Base-by-base conservation (phyloP, 2,797 vertebrate species). In the Micromesistius poutassou region DNA sequence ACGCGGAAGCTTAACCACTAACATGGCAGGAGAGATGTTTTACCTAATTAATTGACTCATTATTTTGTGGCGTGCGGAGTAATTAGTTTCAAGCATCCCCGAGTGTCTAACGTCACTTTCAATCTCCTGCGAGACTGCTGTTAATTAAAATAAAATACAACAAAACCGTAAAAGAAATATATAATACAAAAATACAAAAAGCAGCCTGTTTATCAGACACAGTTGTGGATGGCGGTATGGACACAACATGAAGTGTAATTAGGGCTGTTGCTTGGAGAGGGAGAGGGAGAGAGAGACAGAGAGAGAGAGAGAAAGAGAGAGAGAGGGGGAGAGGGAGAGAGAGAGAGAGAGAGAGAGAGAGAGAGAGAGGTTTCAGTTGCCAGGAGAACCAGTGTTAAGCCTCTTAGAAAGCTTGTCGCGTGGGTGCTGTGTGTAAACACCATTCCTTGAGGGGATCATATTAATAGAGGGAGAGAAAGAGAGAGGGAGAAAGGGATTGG, bases 201-300 rank as follows among this genome's bases (percentile, higher is more conserved):
- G n/a, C n/a, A n/a, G n/a, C 75, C 31, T 86, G 82, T 90, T 92
- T 86, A 89, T 84, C 76, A 78, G 84, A 78, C 38, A 74, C 75
- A 4, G 46, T 33, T 3, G 75, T 72, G 82, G 76, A 84, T 81
- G 80, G 74, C 77, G 62, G 55, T 72, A 73, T 73, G 82, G 86
- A 84, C 78, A 85, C 86, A 87, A 76, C 46, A 55, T 79, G 86
- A 86, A 79, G 82, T 80, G 83, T 89, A 88, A 91, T 92, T 88
- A 89, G 77, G 87, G 88, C 28, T 36, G 76, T 22, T 28, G 74
- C 77, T 82, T 83, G 80, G 74, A 81, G 80, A 55, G 46, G 84
- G 82, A 84, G 85, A 79, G 74, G 16, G 40, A 42, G 40, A 16
- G 40, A 73, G 81, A 78, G 79, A 73, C 38, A 70, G 76, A 78